These are phyloP conservation scores for Ips nitidus DNA, from an alignment of 1,140 invertebrate species.

Conservation along the genomic window DNA sequence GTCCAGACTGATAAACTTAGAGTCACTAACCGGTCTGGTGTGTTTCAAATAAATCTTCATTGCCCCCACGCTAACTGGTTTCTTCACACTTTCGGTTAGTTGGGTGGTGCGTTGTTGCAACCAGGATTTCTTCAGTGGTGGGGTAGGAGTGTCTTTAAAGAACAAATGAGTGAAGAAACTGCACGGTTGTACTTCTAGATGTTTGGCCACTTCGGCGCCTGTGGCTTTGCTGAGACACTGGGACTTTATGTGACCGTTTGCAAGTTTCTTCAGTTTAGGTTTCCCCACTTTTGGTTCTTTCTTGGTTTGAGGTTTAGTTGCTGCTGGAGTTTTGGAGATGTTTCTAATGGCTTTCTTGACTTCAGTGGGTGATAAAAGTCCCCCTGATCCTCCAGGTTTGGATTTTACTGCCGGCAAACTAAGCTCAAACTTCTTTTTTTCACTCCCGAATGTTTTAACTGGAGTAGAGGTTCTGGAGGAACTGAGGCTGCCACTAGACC, in stretches of 20 bases:
- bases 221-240: conserved; percentile 42
- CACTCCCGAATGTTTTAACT: conserved; percentile 53
- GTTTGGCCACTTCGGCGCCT: conserved; percentile 43
- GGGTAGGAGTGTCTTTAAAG: conserved; percentile 55
- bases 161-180: conserved; percentile 73
- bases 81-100: conserved; percentile 59
- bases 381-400: conserved; percentile 54
- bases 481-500: conserved; percentile 24
- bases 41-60: conserved; percentile 65
- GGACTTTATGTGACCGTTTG: conserved; percentile 25
- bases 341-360: conserved; percentile 60
- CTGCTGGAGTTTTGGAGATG: conserved; percentile 39
- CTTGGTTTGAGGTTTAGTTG: conserved; percentile 48
- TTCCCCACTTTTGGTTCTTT: conserved; percentile 53
- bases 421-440: conserved; percentile 47
- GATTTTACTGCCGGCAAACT: conserved; percentile 42
- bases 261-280: conserved; percentile 47
- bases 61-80: conserved; percentile 59
- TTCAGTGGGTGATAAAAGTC: conserved; percentile 61
- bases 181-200: conserved; percentile 56
- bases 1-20: conserved; percentile 70
- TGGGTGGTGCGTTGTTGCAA: conserved; percentile 65
- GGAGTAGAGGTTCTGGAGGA: conserved; percentile 46
- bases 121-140: conserved; percentile 53
- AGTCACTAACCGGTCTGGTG: conserved; percentile 70